Evolutionary conservation across 2,888 invertebrate species (phyloP).

Genomic region (Ashinkailepas kermadecensis): DNA sequence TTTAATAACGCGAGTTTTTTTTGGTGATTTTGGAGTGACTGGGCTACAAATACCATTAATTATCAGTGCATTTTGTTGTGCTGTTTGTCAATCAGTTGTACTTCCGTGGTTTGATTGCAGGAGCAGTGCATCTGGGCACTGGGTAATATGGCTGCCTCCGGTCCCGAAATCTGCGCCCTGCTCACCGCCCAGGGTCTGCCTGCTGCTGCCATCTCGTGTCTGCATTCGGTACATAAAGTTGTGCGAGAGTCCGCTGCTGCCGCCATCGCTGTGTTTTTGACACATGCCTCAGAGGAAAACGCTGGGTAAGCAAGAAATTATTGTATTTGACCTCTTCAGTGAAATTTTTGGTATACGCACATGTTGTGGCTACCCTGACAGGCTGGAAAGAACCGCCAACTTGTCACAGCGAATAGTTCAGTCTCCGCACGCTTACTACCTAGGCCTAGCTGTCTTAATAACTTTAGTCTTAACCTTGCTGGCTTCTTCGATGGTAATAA

Average conservation of each 20-base stretch:
- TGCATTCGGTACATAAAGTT: not conserved
- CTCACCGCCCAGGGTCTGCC: not conserved
- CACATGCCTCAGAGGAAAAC: not conserved
- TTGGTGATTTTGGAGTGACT: not conserved
- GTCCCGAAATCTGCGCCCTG: not conserved
- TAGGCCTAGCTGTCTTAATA: too few relatives aligned
- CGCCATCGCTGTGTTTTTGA: not conserved
- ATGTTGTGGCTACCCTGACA: too few relatives aligned
- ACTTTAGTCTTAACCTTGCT: too few relatives aligned
- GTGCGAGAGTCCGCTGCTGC: not conserved
- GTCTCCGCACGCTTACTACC: too few relatives aligned
- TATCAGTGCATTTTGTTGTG: not conserved
- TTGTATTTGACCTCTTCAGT: too few relatives aligned
- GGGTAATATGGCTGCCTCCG: not conserved
- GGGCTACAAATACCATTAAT: not conserved
- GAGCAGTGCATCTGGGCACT: conserved; percentile 10
- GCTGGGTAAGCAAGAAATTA: not conserved
- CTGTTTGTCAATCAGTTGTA: not conserved
- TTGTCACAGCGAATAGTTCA: too few relatives aligned
- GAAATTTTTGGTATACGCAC: too few relatives aligned
- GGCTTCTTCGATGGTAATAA: too few relatives aligned
- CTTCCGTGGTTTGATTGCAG: not conserved
- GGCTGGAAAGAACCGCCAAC: too few relatives aligned
- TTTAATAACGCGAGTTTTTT: not conserved
- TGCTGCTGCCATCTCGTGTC: conserved; percentile 2